Evolutionary conservation across 1,140 invertebrate genomes (phyloP).

Genomic region (Argopecten irradians): DNA sequence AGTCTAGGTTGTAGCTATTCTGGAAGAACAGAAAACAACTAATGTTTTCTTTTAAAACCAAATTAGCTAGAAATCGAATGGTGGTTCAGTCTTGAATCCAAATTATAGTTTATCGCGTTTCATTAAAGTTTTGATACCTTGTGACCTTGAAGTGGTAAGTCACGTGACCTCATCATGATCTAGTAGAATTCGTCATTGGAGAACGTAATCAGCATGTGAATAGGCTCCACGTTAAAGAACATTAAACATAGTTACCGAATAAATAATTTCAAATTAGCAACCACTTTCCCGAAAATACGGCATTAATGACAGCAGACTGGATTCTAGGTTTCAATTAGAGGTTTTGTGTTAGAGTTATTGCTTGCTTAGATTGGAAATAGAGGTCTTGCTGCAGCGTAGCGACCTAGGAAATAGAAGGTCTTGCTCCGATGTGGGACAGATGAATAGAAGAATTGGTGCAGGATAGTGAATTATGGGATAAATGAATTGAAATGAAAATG

Average conservation of each 20-base stretch:
- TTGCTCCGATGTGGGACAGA: not conserved
- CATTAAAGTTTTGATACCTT: not conserved
- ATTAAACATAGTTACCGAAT: slow-evolving; percentile 3
- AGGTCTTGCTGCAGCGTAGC: not conserved
- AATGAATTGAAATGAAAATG: too few relatives aligned
- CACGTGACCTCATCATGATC: not conserved
- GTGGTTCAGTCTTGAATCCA: not conserved
- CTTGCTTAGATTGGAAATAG: not conserved
- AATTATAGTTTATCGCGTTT: not conserved
- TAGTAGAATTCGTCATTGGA: not conserved
- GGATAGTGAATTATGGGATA: too few relatives aligned
- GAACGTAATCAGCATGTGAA: not conserved
- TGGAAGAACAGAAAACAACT: too few relatives aligned
- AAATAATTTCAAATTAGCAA: slow-evolving; percentile 19
- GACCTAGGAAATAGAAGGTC: not conserved
- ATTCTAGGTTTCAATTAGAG: slow-evolving; percentile 12
- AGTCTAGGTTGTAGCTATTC: too few relatives aligned
- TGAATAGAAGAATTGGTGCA: not conserved
- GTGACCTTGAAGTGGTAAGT: not conserved
- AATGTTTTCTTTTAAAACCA: not conserved
- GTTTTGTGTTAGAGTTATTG: not conserved
- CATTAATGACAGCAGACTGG: slow-evolving; percentile 8
- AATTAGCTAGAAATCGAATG: not conserved
- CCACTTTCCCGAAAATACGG: not conserved
- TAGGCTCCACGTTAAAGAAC: not conserved